Percentiles rank a stretch among this genome's conserved stretches.
Evolutionary conservation across 1,140 invertebrate species (phyloP).

Genomic region (Procambarus virginalis): DNA sequence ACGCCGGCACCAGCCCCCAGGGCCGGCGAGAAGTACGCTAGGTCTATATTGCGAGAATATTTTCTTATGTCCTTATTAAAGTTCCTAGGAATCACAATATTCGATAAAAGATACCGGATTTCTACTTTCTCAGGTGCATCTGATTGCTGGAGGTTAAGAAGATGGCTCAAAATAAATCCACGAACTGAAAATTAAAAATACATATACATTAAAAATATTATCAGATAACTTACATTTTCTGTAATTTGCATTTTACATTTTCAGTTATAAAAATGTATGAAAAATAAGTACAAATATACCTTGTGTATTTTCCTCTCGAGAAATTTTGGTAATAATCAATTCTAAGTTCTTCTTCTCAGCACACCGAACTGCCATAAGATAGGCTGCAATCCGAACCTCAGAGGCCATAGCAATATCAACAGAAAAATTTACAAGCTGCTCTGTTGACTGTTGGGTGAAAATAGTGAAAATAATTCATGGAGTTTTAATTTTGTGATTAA

Average conservation of each 20-base stretch:
- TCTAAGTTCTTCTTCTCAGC: constrained; percentile 38
- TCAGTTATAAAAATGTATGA: neutral
- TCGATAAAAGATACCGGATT: constrained; percentile 1
- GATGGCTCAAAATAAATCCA: constrained; percentile 46
- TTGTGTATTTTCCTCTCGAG: constrained; percentile 47
- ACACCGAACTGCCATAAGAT: constrained; percentile 45
- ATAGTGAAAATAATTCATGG: too few relatives aligned
- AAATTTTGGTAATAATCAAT: constrained; percentile 24
- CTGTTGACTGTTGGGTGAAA: too few relatives aligned
- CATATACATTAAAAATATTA: neutral
- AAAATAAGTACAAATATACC: neutral
- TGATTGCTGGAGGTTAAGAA: constrained; percentile 31
- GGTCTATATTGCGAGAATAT: constrained; percentile 38
- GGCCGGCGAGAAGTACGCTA: constrained; percentile 27
- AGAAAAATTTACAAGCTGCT: constrained; percentile 11
- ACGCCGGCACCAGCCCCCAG: constrained; percentile 39
- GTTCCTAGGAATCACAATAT: constrained; percentile 16
- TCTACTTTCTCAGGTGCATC: constrained; percentile 17
- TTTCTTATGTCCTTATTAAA: constrained; percentile 46
- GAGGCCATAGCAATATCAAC: neutral
- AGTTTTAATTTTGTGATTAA: too few relatives aligned
- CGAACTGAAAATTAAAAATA: constrained; percentile 20
- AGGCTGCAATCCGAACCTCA: constrained; percentile 51
- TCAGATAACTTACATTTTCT: neutral
- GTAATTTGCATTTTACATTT: neutral